Conservation (phyloP, 2,797 vertebrate species). For the Mareca penelope region DNA sequence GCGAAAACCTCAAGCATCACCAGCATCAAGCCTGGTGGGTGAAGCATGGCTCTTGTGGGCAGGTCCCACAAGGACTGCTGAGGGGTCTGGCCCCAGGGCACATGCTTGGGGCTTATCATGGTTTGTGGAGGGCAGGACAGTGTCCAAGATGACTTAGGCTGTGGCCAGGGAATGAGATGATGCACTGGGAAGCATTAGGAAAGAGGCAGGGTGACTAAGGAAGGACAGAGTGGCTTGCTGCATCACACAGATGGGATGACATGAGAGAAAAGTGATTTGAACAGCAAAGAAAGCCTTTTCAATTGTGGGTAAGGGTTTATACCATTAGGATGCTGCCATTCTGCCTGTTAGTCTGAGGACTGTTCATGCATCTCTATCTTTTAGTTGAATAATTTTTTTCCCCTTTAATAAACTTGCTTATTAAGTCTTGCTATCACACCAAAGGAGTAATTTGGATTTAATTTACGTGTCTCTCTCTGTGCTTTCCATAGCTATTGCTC, state of each 20-base stretch:
- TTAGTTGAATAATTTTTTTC: constrained; percentile 24
- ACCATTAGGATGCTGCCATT: not conserved
- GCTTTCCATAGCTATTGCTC: not conserved
- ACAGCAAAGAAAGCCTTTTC: not conserved
- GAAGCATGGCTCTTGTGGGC: not conserved
- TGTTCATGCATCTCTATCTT: not conserved
- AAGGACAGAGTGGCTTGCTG: not conserved
- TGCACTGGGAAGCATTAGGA: not conserved
- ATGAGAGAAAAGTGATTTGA: not conserved
- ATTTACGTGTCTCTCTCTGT: constrained; percentile 1
- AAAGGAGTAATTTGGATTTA: constrained; percentile 49
- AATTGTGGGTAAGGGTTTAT: not conserved
- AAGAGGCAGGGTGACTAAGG: not conserved
- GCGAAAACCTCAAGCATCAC: not conserved
- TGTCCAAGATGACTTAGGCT: not conserved
- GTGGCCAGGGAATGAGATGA: not conserved
- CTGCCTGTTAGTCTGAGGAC: not conserved
- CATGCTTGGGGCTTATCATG: not conserved
- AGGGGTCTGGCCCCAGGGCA: rapidly evolving
- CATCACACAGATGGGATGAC: not conserved
- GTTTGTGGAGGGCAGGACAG: not conserved
- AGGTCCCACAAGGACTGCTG: not conserved
- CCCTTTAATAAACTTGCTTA: constrained; percentile 53
- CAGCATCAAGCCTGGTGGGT: not conserved
- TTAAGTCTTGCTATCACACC: constrained; percentile 37